Evolutionary conservation across 1,140 invertebrate species (phyloP), one percentile per base, ranked within the genome.

Genomic region (Vanessa tameamea): DNA sequence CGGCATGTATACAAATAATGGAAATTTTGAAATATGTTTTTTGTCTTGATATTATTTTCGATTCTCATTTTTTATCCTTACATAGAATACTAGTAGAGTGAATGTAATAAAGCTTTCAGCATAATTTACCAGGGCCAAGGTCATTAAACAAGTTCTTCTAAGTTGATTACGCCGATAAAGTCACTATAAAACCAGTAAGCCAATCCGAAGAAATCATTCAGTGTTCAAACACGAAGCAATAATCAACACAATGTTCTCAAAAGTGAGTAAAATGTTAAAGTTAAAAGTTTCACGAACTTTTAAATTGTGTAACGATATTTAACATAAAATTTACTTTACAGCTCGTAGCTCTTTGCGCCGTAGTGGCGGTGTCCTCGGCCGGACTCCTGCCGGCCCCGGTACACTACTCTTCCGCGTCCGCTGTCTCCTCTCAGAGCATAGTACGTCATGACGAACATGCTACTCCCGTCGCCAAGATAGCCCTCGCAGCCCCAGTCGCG

Each of bases 361-460:
- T 87, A 43, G 75, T 84, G 71, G 86, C 84, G 5, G 84, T 82
- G 53, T 75, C 82, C 71, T 78, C 79, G 69, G 87, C 87, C 31
- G 87, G 86, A 59, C 81, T 88, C 16, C 53, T 87, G 64, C 79
- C 87, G 55, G 72, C 85, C 16, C 77, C 75, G 0, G 84, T 88
- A 70, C 87, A 89, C 80, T 85, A 85, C 9, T 72, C 85, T 15
- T 43, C 37, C 37, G 85, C 86, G 0, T 78, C 79, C 0, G 85
- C 85, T 7, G 86, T 91, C n/a, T 89, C 87, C 48, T 90, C 88
- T 14, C 86, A 88, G 67, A 88, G 79, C 82, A 88, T 90, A 72
- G 83, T 88, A 55, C 84, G 88, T 26, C 87, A 90, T 57, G 88
- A 90, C 64, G 76, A 88, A 70, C 78, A 23, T 47, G 77, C 83